Evolutionary conservation across 2,113 vertebrate species (phyloP).

Genomic region (Rhea americana): DNA sequence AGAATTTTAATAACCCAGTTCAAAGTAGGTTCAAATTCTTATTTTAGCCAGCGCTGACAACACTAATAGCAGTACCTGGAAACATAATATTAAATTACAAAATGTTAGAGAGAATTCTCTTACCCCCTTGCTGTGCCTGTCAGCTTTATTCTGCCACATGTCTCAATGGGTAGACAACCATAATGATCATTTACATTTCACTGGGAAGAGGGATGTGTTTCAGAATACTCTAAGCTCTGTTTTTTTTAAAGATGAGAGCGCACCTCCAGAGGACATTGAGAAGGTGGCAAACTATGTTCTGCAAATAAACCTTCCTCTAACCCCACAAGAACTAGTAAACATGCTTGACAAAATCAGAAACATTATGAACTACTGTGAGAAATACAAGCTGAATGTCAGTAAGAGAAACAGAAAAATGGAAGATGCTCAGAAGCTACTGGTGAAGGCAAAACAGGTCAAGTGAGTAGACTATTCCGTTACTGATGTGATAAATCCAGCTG

Average conservation of each 20-base stretch:
- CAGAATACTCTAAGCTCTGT: not conserved
- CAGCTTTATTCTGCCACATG: constrained; percentile 3
- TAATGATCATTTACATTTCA: not conserved
- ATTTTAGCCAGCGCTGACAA: constrained; percentile 50
- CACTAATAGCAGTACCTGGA: constrained; percentile 44
- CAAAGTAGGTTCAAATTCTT: constrained; percentile 57
- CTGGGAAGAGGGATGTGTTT: not conserved
- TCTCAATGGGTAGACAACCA: not conserved
- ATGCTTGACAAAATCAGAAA: constrained; percentile 76
- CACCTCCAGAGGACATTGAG: constrained; percentile 82
- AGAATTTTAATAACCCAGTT: constrained; percentile 64
- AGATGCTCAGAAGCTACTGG: constrained; percentile 64
- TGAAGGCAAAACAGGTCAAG: constrained; percentile 72
- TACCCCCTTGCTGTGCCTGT: constrained; percentile 21
- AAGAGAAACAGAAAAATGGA: constrained; percentile 57
- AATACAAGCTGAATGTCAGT: constrained; percentile 52
- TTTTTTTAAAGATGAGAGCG: constrained; percentile 79
- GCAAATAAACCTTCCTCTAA: constrained; percentile 75
- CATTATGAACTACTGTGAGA: constrained; percentile 60
- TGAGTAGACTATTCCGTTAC: constrained; percentile 58
- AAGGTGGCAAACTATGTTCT: constrained; percentile 81
- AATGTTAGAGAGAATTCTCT: constrained; percentile 35
- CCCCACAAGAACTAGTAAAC: constrained; percentile 70
- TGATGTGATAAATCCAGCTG: not conserved
- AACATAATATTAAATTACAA: constrained; percentile 25